A percentile compares a stretch with the other conserved stretches of the same genome.
Evolutionary conservation across 2,888 invertebrate genomes (phyloP).

Genomic region (Oxytorus armatus): DNA sequence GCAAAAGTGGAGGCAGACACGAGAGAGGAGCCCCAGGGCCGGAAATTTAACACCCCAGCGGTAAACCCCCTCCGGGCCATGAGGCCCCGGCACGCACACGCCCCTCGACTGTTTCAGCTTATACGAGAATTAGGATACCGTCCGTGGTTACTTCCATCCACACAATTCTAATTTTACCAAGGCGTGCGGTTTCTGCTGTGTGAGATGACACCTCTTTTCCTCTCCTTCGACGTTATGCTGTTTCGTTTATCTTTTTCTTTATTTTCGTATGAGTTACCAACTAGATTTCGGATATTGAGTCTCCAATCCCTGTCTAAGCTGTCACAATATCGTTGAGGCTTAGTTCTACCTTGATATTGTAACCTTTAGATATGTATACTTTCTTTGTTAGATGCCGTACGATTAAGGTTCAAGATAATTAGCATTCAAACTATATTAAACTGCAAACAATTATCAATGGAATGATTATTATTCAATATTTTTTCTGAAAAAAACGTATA

Average conservation of each 20-base stretch:
- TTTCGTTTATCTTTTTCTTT: conserved; percentile 39
- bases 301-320: conserved; percentile 10
- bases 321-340: conserved; percentile 37
- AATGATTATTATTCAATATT: not conserved
- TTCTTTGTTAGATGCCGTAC: not conserved
- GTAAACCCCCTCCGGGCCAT: conserved; percentile 49
- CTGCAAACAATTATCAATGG: not conserved
- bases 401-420: no score
- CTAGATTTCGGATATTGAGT: conserved; percentile 29
- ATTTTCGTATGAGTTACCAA: conserved; percentile 49
- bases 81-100: conserved; percentile 27
- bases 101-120: conserved; percentile 47
- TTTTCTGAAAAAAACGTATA: not conserved
- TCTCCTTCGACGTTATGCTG: conserved; percentile 35
- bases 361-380: conserved; percentile 13
- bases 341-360: conserved; percentile 37
- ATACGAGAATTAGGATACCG: conserved; percentile 59
- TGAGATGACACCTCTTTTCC: conserved; percentile 51
- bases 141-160: conserved; percentile 47
- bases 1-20: conserved; percentile 59
- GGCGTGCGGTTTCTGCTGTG: conserved; percentile 56
- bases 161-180: conserved; percentile 60
- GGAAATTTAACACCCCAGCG: conserved; percentile 63
- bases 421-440: no score
- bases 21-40: conserved; percentile 50